These are phyloP conservation scores for Dendrocincla fuliginosa DNA, from an alignment of 2,797 vertebrate genomes.

Conservation along the genomic window DNA sequence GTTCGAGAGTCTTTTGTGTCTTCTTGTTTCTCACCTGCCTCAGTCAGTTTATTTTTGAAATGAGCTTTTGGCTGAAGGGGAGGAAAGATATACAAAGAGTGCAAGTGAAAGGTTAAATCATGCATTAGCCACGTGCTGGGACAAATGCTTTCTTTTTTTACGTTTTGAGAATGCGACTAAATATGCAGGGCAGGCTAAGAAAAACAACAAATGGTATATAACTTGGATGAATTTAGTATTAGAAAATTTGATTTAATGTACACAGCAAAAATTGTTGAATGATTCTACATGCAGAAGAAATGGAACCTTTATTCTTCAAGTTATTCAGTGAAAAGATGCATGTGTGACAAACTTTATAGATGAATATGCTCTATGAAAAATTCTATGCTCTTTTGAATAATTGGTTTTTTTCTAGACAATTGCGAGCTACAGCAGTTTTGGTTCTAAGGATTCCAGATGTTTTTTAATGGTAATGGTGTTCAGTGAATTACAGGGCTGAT, in stretches of 20 bases:
- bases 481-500: background rate
- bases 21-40: background rate
- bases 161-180: background rate
- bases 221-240: background rate
- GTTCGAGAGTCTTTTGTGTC: background rate
- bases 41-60: background rate
- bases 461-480: background rate
- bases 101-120: background rate
- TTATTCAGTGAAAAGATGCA: conserved; percentile 14
- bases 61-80: background rate
- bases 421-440: conserved; percentile 34
- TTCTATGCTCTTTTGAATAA: conserved; percentile 8
- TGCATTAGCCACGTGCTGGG: background rate
- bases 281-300: background rate
- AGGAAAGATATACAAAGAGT: background rate
- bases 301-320: background rate
- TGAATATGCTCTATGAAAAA: conserved; percentile 11
- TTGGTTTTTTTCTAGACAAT: conserved; percentile 24
- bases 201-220: background rate
- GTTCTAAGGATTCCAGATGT: background rate
- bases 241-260: background rate
- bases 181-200: background rate
- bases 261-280: background rate
- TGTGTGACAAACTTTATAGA: conserved; percentile 22
- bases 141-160: background rate